Evolutionary conservation across 2,888 invertebrate genomes (phyloP), one percentile per base, ranked within the genome.

Genomic region (Adelphocoris suturalis): DNA sequence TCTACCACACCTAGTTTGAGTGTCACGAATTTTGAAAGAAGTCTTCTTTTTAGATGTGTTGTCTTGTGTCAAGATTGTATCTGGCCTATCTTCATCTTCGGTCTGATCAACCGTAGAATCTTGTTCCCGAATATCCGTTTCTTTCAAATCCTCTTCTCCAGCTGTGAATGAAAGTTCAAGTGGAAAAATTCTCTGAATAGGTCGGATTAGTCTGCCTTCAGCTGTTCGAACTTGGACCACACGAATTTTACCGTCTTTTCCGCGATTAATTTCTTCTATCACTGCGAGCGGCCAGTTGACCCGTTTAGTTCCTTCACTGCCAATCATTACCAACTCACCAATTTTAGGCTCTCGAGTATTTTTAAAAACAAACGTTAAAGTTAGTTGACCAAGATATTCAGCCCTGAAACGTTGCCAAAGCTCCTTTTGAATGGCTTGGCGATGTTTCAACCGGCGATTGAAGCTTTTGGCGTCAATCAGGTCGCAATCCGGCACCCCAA

Each of bases 261-360:
- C 87, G 4, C 7, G 75, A 13, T 13, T 76, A 19, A 82, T 7
- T 11, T 82, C 46, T 12, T 57, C 48, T 46, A 89, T 46, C 11
- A 46, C 23, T 7, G 92, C 90, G 52, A 84, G 14, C 11, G 90
- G 90, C 90, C 90, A 90, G 23, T 90, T 78, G 0, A 86, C 12
- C 9, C 90, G 55, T 52, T 89, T 89, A 28, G 7, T 27, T 16
- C 19, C 68, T 16, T 89, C 89, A 19, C 23, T 46, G 13, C 89
- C 87, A 28, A 91, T 89, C 5, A 85, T 14, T 0, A 90, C 86
- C 2, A 90, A 16, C 47, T 89, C 90, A 14, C 86, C 86, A 85
- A 85, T 3, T 12, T 11, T 2, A 11, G 85, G 85, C 23, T 55
- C 57, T 85, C 85, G 14, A 12, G 52, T 86, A 9, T 86, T 61